These are phyloP conservation scores for Mizuhopecten yessoensis DNA, from an alignment of 1,140 invertebrate species.

Conservation along the genomic window DNA sequence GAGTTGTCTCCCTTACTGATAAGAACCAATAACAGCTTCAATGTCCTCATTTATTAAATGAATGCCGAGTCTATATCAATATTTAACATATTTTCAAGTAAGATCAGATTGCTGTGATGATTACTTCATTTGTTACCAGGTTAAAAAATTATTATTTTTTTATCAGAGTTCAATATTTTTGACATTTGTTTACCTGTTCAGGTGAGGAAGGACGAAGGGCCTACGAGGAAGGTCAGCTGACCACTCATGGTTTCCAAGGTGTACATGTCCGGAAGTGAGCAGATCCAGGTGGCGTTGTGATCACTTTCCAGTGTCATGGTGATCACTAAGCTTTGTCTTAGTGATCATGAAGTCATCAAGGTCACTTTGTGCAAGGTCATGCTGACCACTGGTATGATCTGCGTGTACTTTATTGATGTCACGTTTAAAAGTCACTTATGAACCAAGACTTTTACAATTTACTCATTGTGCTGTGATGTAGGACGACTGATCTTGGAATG, in stretches of 20 bases:
- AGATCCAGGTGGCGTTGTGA: background rate
- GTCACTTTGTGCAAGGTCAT: background rate
- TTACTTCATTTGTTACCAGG: background rate
- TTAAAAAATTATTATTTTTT: background rate
- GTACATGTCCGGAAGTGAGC: constrained; percentile 79
- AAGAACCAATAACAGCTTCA: too few species aligned
- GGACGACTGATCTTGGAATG: background rate
- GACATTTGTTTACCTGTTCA: constrained; percentile 56
- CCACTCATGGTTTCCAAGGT: constrained; percentile 84
- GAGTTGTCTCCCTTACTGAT: constrained; percentile 50
- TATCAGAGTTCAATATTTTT: background rate
- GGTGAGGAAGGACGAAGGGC: constrained; percentile 82
- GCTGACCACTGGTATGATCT: background rate
- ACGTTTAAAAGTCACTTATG: background rate
- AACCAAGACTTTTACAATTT: background rate
- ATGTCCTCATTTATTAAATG: too few species aligned
- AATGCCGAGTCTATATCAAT: too few species aligned
- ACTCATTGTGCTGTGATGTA: too few species aligned
- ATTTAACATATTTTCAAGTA: background rate
- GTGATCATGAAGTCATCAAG: background rate
- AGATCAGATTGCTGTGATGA: background rate
- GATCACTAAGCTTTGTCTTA: too few species aligned
- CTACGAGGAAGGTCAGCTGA: constrained; percentile 83
- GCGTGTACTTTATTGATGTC: background rate
- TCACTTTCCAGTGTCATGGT: background rate